phyloP scores from a whole-genome alignment of 2,797 vertebrate genomes.

The Serranus cabrilla region DNA sequence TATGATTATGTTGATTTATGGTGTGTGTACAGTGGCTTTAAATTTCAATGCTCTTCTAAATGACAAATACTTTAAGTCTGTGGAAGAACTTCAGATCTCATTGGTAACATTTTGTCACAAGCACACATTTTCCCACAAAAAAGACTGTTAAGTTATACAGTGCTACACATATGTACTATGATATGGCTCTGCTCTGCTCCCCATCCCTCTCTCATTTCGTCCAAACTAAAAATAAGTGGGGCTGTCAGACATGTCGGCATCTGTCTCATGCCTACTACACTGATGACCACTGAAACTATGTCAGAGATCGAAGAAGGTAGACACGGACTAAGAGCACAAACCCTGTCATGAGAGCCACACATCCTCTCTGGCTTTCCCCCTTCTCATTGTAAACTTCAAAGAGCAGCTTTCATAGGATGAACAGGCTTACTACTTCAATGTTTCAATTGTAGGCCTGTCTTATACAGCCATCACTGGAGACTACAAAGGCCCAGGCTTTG shows the following conservation, averaged over 20 bases:
- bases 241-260: slow-evolving; percentile 36
- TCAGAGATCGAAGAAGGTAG: slow-evolving; percentile 19
- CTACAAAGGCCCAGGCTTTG: slow-evolving; percentile 60
- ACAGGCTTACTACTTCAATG: slow-evolving; percentile 9
- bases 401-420: slow-evolving; percentile 27
- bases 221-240: slow-evolving; percentile 62
- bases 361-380: slow-evolving; percentile 16
- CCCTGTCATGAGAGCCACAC: slow-evolving; percentile 20
- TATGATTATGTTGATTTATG: background rate
- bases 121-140: background rate
- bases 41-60: slow-evolving; percentile 3
- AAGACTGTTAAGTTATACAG: slow-evolving; percentile 12
- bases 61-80: background rate
- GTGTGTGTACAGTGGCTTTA: background rate
- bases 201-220: slow-evolving; percentile 38
- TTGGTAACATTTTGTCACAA: slow-evolving; percentile 1
- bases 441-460: slow-evolving; percentile 32
- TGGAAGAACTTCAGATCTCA: background rate
- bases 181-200: slow-evolving; percentile 9
- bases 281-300: slow-evolving; percentile 41
- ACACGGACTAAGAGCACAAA: slow-evolving; percentile 4
- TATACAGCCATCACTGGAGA: slow-evolving; percentile 29
- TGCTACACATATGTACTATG: background rate
- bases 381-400: slow-evolving; percentile 44
- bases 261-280: slow-evolving; percentile 26